Conservation (phyloP, 2,797 vertebrate genomes). For the Uromys caudimaculatus region DNA sequence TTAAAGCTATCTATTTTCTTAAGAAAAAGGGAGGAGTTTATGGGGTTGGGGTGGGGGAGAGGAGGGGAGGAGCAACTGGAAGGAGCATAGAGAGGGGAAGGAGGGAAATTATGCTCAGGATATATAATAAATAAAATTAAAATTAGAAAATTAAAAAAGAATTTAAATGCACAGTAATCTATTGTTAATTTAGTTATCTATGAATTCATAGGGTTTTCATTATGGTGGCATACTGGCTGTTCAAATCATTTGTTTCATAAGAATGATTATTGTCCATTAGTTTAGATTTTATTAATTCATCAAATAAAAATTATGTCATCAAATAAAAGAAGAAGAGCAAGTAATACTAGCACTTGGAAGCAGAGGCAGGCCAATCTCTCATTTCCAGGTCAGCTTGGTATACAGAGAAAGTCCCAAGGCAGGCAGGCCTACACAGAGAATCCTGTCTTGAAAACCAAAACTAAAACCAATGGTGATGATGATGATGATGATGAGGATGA, state of each 20-base stretch:
- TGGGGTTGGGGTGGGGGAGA: too few species aligned
- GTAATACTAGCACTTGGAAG: not conserved
- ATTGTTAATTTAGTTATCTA: not conserved
- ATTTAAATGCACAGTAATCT: slow-evolving; percentile 14
- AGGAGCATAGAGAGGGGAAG: too few species aligned
- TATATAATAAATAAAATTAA: too few species aligned
- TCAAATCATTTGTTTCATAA: slow-evolving; percentile 31
- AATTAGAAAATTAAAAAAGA: not conserved
- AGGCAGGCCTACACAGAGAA: not conserved
- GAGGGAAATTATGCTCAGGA: too few species aligned
- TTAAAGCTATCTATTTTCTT: too few species aligned
- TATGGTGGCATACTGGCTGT: not conserved
- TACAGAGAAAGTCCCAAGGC: too few species aligned
- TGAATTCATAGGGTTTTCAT: not conserved
- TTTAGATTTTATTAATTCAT: slow-evolving; percentile 42
- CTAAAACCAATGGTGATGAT: too few species aligned
- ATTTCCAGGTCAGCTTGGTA: too few species aligned
- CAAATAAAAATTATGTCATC: slow-evolving; percentile 22
- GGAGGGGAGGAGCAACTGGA: too few species aligned
- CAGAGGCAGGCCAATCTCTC: too few species aligned
- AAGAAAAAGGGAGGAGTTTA: too few species aligned
- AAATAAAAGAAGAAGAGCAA: slow-evolving; percentile 48
- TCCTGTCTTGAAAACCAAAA: not conserved
- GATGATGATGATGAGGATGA: too few species aligned
- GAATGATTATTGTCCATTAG: not conserved